Conservation (phyloP, 2,888 invertebrate species). For the Pediacus dermestoides region DNA sequence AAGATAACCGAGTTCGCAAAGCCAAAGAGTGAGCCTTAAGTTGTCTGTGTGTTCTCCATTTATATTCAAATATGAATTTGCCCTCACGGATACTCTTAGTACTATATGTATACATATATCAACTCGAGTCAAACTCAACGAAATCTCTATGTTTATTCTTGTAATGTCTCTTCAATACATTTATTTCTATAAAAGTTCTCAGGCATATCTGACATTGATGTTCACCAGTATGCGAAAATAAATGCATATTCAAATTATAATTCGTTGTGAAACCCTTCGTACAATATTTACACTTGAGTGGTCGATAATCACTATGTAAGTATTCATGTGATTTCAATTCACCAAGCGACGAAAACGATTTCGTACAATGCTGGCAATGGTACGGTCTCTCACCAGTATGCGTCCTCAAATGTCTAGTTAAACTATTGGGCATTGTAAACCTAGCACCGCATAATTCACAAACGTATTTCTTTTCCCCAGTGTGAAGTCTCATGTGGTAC, state of each 20-base stretch:
- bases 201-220: slow-evolving; percentile 31
- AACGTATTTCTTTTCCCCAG: slow-evolving; percentile 33
- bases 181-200: slow-evolving; percentile 28
- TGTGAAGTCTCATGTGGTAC: slow-evolving; percentile 38
- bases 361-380: slow-evolving; percentile 70
- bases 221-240: slow-evolving; percentile 50
- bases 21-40: too few species aligned
- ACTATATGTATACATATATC: too few species aligned
- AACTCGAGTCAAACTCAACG: too few species aligned
- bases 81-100: too few species aligned
- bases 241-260: slow-evolving; percentile 49
- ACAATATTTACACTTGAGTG: slow-evolving; percentile 50
- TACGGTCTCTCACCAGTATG: slow-evolving; percentile 78
- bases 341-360: slow-evolving; percentile 74
- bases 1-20: too few species aligned
- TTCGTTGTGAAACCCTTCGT: slow-evolving; percentile 46
- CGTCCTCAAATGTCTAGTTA: slow-evolving; percentile 74
- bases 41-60: too few species aligned
- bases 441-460: slow-evolving; percentile 33
- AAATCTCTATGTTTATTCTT: slow-evolving; percentile 27
- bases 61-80: too few species aligned
- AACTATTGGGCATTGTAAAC: slow-evolving; percentile 41
- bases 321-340: slow-evolving; percentile 32
- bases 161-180: slow-evolving; percentile 31
- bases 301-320: slow-evolving; percentile 51